Evolutionary conservation across 2,113 vertebrate genomes (phyloP).

Genomic region (Otus sunia): DNA sequence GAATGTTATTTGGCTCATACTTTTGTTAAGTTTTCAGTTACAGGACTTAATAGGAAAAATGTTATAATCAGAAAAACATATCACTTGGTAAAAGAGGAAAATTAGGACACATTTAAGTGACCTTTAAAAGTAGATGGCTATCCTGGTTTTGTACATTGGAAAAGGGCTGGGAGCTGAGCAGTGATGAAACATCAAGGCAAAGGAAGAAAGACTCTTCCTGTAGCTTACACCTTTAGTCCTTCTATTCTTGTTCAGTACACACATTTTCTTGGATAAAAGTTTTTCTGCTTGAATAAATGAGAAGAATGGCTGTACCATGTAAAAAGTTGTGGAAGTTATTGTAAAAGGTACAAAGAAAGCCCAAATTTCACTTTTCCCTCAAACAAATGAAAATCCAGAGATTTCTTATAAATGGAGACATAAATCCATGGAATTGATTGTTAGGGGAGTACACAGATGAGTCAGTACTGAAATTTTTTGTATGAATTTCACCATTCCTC

Average conservation of each 20-base stretch:
- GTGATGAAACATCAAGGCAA: background rate
- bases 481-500: background rate
- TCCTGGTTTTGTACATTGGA: background rate
- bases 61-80: background rate
- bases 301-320: background rate
- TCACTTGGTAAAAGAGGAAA: background rate
- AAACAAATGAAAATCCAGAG: background rate
- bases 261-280: background rate
- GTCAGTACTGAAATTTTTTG: background rate
- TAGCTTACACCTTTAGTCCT: background rate
- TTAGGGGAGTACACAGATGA: background rate
- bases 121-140: background rate
- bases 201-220: background rate
- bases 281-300: background rate
- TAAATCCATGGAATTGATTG: background rate
- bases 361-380: background rate
- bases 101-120: background rate
- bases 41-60: background rate
- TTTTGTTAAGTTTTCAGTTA: background rate
- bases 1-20: background rate
- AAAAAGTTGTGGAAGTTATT: background rate
- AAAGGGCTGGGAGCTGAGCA: background rate
- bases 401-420: background rate
- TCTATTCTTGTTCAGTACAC: background rate
- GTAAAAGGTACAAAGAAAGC: background rate